Evolutionary conservation across 2,888 invertebrate species (phyloP), one percentile per base, ranked within the genome.

Genomic region (Chrysolina haemoptera): DNA sequence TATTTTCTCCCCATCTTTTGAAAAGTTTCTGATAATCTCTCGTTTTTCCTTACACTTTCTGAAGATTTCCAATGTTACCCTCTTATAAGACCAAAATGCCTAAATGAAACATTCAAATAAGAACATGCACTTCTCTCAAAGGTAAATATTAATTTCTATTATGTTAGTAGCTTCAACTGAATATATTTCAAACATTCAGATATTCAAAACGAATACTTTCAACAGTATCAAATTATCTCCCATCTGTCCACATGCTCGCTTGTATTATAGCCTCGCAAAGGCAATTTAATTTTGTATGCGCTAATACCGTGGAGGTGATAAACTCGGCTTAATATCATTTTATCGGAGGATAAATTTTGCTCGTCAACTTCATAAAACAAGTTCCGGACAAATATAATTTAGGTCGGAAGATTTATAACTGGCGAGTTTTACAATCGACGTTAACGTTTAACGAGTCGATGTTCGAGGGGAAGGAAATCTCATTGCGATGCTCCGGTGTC

Each of bases 361-460:
- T 80, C 80, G 81, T 81, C 82, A 78, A 77, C 75, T 77, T 82
- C 83, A 85, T 85, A 82, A 85, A 84, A 85, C 84, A 84, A 82
- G 83, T 84, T 84, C 84, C 83, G 84, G 82, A 85, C 86, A 86
- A 85, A 86, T 85, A 86, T 86, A 86, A 86, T 85, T 84, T 84
- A 84, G 84, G 82, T 82, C 83, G 81, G 84, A 81, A 85, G 85
- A 85, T 87, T 87, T 87, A 87, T 86, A 86, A 86, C 85, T 83
- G 85, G 83, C 85, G 84, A 86, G 86, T 87, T 87, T 87, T 87
- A 87, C 87, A 87, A 86, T 87, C 87, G 85, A 82, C 86, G 84
- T 87, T 87, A 87, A 87, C 85, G 85, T 87, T 87, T 87, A 86
- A 87, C 83, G 85, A 86, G 84, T 78, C 78, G 82, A 80, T 82